These are phyloP conservation scores for Morone saxatilis DNA, from an alignment of 2,113 vertebrate species.

Conservation along the genomic window DNA sequence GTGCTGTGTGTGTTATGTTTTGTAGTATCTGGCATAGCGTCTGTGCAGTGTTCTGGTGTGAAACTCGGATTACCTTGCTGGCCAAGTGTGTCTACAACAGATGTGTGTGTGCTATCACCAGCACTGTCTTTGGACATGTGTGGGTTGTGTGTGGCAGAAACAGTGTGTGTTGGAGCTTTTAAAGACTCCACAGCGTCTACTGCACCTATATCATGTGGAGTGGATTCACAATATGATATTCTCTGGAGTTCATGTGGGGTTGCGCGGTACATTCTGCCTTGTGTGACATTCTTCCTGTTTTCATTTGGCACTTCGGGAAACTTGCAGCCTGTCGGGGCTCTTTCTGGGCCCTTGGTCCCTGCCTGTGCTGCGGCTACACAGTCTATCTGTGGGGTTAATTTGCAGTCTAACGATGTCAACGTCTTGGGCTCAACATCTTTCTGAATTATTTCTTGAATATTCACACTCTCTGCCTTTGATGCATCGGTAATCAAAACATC, in stretches of 20 bases:
- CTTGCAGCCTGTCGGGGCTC: not conserved
- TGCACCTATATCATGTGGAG: not conserved
- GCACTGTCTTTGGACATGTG: not conserved
- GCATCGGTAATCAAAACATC: constrained; percentile 19
- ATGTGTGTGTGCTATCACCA: not conserved
- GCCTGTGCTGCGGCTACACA: not conserved
- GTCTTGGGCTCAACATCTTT: constrained; percentile 31
- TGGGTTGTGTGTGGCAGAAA: not conserved
- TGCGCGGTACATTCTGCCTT: not conserved
- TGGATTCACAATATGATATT: constrained; percentile 23
- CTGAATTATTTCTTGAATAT: constrained; percentile 25
- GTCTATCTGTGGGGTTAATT: not conserved
- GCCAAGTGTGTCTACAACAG: not conserved
- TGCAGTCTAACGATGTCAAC: not conserved
- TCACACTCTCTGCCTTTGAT: constrained; percentile 4
- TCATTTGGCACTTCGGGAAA: constrained; percentile 3
- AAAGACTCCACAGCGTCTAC: constrained; percentile 7
- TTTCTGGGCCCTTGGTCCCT: not conserved
- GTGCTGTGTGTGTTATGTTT: constrained; percentile 5
- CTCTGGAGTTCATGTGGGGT: constrained; percentile 36
- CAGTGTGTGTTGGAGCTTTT: not conserved
- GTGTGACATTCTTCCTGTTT: constrained; percentile 3
- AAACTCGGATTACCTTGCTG: constrained; percentile 1
- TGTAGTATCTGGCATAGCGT: not conserved
- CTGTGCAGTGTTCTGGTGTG: not conserved